phyloP scores from a whole-genome alignment of 2,888 invertebrate species.

The Parasteatoda lunata region DNA sequence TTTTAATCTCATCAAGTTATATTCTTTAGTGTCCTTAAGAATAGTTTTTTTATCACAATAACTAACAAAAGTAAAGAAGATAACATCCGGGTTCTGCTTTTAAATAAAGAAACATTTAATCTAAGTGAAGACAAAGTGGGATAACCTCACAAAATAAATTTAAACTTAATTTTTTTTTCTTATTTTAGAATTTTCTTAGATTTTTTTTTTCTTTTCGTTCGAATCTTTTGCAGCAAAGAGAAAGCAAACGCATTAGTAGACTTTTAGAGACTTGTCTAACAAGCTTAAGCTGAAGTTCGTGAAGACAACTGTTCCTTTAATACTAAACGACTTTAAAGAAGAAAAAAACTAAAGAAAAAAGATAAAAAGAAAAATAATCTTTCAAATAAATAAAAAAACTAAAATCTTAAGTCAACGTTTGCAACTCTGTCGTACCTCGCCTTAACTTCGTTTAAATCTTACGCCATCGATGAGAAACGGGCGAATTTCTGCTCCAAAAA shows the following conservation, averaged over 20 bases:
- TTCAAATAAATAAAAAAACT: slow-evolving; percentile 34
- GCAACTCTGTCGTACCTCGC: not conserved
- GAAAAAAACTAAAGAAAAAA: not conserved
- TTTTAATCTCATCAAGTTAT: too few species aligned
- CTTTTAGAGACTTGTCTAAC: slow-evolving; percentile 54
- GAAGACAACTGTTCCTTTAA: slow-evolving; percentile 50
- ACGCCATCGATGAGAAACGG: slow-evolving; percentile 12
- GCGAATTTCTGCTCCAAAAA: not conserved
- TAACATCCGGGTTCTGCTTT: slow-evolving; percentile 4
- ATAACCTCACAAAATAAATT: slow-evolving; percentile 39
- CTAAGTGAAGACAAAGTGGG: slow-evolving; percentile 1
- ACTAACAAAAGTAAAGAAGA: not conserved
- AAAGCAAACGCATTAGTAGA: slow-evolving; percentile 46
- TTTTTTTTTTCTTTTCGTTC: slow-evolving; percentile 4
- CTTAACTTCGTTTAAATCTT: slow-evolving; percentile 48
- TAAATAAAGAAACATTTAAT: slow-evolving; percentile 24
- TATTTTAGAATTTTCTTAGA: not conserved
- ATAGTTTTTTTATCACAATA: not conserved
- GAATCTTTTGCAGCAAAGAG: slow-evolving; percentile 34
- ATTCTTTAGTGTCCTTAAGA: too few species aligned
- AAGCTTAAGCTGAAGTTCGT: slow-evolving; percentile 56
- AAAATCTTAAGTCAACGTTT: slow-evolving; percentile 52
- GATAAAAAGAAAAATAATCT: slow-evolving; percentile 4
- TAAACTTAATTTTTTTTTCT: not conserved
- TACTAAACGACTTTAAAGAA: slow-evolving; percentile 37